Evolutionary conservation across 2,888 invertebrate genomes (phyloP).

Genomic region (Caenorhabditis plicata): DNA sequence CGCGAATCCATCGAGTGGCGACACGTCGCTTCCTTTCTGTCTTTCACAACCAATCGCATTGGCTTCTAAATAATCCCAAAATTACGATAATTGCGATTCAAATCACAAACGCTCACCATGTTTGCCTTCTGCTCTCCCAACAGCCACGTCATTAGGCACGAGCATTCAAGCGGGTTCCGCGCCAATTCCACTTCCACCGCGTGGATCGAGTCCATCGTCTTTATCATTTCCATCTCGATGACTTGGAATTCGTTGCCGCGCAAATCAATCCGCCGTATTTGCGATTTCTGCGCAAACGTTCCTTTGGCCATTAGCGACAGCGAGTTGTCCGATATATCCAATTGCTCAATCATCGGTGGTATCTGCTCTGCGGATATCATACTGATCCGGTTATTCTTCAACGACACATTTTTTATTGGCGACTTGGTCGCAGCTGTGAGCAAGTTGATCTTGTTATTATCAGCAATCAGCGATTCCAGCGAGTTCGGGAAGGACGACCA

Average conservation of each 20-base stretch:
- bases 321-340: slow-evolving; percentile 36
- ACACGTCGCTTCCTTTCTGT: slow-evolving; percentile 81
- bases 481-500: slow-evolving; percentile 40
- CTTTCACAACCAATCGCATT: slow-evolving; percentile 75
- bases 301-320: slow-evolving; percentile 22
- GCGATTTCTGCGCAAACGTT: slow-evolving; percentile 21
- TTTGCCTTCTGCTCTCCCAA: slow-evolving; percentile 70
- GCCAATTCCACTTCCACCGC: slow-evolving; percentile 62
- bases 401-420: slow-evolving; percentile 22
- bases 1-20: slow-evolving; percentile 75
- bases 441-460: slow-evolving; percentile 40
- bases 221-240: slow-evolving; percentile 24
- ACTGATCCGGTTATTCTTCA: slow-evolving; percentile 44
- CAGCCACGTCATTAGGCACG: slow-evolving; percentile 88
- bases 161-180: slow-evolving; percentile 83
- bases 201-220: slow-evolving; percentile 32
- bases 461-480: slow-evolving; percentile 38
- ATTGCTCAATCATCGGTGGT: slow-evolving; percentile 35
- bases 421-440: slow-evolving; percentile 30
- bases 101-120: not conserved
- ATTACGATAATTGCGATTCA: not conserved
- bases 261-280: slow-evolving; percentile 30
- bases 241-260: slow-evolving; percentile 28
- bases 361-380: slow-evolving; percentile 47
- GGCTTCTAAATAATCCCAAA: slow-evolving; percentile 5